Conservation (phyloP, 2,113 vertebrate species). For the Cyanistes caeruleus region DNA sequence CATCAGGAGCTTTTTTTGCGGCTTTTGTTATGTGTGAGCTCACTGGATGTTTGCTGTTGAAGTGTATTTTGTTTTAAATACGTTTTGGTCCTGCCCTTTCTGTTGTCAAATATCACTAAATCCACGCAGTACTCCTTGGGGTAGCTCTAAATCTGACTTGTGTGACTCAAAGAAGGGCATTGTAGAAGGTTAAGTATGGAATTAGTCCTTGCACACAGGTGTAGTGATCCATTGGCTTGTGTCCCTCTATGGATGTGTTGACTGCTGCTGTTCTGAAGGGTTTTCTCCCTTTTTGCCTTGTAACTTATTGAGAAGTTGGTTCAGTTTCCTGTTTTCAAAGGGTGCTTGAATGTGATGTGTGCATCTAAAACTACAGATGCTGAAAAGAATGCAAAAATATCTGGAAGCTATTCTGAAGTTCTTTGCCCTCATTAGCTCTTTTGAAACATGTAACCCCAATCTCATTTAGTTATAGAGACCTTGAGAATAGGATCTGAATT, state of each 20-base stretch:
- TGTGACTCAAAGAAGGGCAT: not conserved
- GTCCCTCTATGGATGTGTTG: not conserved
- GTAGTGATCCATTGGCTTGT: not conserved
- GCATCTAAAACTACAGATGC: not conserved
- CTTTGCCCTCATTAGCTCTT: not conserved
- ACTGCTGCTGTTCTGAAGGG: fast-evolving
- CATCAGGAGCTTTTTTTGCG: not conserved
- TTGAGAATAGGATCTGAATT: not conserved
- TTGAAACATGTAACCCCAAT: not conserved
- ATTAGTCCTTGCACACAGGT: not conserved
- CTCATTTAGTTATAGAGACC: not conserved
- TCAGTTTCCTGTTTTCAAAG: not conserved
- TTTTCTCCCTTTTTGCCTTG: not conserved
- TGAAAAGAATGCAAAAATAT: not conserved
- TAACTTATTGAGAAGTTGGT: not conserved
- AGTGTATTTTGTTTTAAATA: not conserved
- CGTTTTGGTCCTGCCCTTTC: not conserved
- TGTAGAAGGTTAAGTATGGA: not conserved
- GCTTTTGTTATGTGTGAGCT: not conserved
- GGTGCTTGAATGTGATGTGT: not conserved
- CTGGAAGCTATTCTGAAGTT: not conserved
- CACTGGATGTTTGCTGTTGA: not conserved
- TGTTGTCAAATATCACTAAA: not conserved
- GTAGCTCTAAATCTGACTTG: not conserved
- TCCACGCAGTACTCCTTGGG: not conserved